These are phyloP conservation scores for Harmothoe impar DNA, from an alignment of 2,888 invertebrate genomes.

Conservation along the genomic window DNA sequence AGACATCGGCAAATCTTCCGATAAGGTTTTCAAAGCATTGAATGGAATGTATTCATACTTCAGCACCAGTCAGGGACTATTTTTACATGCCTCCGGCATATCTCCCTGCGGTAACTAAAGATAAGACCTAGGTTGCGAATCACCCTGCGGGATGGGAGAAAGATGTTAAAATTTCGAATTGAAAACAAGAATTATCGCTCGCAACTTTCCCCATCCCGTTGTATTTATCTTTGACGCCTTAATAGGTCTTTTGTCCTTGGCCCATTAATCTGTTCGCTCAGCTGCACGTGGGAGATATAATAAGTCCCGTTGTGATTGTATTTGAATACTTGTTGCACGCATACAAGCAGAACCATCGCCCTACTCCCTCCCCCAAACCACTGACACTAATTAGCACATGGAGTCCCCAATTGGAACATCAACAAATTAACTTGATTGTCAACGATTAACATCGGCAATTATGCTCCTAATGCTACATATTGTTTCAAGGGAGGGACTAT, in stretches of 20 bases:
- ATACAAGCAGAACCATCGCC: neutral
- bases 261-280: neutral
- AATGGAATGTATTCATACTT: neutral
- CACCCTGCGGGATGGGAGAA: neutral
- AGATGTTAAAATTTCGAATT: neutral
- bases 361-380: neutral
- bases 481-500: constrained; percentile 4
- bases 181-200: neutral
- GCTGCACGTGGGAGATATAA: neutral
- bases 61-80: neutral
- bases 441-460: neutral
- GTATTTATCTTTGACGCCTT: neutral
- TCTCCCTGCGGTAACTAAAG: neutral
- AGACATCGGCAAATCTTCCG: constrained; percentile 13
- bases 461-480: constrained; percentile 31
- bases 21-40: constrained; percentile 12
- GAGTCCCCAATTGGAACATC: neutral
- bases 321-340: constrained; percentile 33
- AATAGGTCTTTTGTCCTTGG: constrained; percentile 35
- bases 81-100: neutral
- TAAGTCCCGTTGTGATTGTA: constrained; percentile 26
- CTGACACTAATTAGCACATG: constrained; percentile 33
- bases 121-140: neutral
- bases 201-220: neutral
- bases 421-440: constrained; percentile 42